phyloP scores from a whole-genome alignment of 2,113 vertebrate genomes.

The Sturnira hondurensis region DNA sequence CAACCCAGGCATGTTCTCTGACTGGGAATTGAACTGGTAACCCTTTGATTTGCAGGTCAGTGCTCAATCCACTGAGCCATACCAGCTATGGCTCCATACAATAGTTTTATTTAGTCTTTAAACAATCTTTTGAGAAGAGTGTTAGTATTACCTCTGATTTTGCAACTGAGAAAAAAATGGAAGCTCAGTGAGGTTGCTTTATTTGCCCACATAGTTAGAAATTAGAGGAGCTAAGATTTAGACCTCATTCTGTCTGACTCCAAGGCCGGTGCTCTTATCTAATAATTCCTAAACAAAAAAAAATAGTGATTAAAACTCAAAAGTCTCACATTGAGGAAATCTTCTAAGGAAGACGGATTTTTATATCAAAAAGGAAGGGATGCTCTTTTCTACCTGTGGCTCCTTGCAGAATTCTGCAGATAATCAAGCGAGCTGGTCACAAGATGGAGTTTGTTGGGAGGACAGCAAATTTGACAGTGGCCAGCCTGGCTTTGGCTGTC shows the following conservation, averaged over 20 bases:
- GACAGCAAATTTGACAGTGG: constrained; percentile 70
- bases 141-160: background rate
- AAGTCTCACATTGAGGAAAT: background rate
- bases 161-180: background rate
- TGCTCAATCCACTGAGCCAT: no score
- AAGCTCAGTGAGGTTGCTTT: background rate
- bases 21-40: no score
- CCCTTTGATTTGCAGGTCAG: no score
- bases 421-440: constrained; percentile 84
- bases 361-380: background rate
- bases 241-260: background rate
- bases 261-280: background rate
- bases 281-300: background rate
- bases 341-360: background rate
- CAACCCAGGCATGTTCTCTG: no score
- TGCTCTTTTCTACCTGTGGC: background rate
- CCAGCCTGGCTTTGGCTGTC: constrained; percentile 83
- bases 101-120: background rate
- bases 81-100: background rate
- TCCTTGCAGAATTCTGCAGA: constrained; percentile 83
- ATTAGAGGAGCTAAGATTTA: background rate
- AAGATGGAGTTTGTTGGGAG: constrained; percentile 81
- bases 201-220: background rate
- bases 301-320: background rate
- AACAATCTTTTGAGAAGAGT: background rate